phyloP scores from a whole-genome alignment of 2,113 vertebrate genomes.

The Ophiodon elongatus region DNA sequence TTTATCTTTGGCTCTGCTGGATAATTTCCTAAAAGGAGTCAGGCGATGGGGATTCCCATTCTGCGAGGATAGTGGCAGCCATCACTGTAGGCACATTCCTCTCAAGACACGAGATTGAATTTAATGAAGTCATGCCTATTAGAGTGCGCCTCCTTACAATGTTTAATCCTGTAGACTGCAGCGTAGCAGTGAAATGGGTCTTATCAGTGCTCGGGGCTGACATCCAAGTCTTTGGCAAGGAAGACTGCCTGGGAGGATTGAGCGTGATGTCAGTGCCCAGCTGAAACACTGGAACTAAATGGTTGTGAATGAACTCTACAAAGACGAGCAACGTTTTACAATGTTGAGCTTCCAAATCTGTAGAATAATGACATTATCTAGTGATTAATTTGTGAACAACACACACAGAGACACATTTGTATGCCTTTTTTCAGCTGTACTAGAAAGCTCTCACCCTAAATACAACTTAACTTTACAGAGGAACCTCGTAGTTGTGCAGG shows the following conservation, averaged over 20 bases:
- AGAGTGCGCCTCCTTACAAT: slow-evolving; percentile 56
- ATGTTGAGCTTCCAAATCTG: slow-evolving; percentile 20
- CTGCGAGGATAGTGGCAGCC: slow-evolving; percentile 40
- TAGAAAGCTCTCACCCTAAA: slow-evolving; percentile 6
- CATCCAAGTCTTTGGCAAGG: slow-evolving; percentile 39
- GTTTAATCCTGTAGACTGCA: slow-evolving; percentile 74
- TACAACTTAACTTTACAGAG: background rate
- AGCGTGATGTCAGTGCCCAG: slow-evolving; percentile 21
- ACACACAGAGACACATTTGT: background rate
- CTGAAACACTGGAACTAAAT: slow-evolving; percentile 29
- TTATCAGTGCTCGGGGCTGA: slow-evolving; percentile 61
- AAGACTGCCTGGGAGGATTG: slow-evolving; percentile 40
- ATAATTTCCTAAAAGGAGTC: slow-evolving; percentile 36
- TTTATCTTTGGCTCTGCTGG: slow-evolving; percentile 24
- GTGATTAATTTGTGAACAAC: background rate
- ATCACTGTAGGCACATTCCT: slow-evolving; percentile 55
- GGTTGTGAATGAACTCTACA: slow-evolving; percentile 27
- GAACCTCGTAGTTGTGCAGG: background rate
- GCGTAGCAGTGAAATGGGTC: slow-evolving; percentile 45
- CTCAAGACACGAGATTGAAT: slow-evolving; percentile 63
- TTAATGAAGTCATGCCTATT: slow-evolving; percentile 78
- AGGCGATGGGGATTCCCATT: slow-evolving; percentile 29
- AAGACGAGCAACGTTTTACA: slow-evolving; percentile 38
- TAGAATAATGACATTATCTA: slow-evolving; percentile 7
- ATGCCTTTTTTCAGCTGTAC: background rate